phyloP scores from a whole-genome alignment of 2,113 vertebrate genomes.

The Pongo pygmaeus region DNA sequence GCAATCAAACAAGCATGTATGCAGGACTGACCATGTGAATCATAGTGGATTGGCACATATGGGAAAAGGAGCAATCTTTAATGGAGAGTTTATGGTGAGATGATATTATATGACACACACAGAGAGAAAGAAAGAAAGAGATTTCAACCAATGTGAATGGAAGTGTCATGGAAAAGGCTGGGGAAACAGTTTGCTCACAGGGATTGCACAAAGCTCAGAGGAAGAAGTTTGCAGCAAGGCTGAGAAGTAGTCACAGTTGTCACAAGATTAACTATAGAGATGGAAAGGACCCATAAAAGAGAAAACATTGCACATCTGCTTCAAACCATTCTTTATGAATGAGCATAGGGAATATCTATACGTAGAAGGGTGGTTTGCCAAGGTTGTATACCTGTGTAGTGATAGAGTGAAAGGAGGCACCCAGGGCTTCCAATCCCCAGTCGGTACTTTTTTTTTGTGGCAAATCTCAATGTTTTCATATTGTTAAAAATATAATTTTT shows the following conservation, averaged over 20 bases:
- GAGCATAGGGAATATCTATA: not conserved
- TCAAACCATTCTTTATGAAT: not conserved
- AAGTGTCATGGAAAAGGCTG: not conserved
- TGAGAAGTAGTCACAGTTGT: not conserved
- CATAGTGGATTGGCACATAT: not conserved
- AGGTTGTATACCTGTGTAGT: rapidly evolving
- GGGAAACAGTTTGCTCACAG: not conserved
- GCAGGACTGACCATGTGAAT: not conserved
- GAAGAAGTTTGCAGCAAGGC: not conserved
- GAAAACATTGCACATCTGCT: not conserved
- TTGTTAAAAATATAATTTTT: not conserved
- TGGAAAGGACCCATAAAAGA: not conserved
- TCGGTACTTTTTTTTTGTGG: not conserved
- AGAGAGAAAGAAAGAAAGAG: not conserved
- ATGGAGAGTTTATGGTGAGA: not conserved
- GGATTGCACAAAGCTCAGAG: not conserved
- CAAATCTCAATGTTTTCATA: not conserved
- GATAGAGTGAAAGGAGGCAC: no score
- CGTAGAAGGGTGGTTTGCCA: not conserved
- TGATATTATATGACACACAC: not conserved
- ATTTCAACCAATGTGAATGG: not conserved
- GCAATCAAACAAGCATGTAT: not conserved
- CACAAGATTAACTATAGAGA: not conserved
- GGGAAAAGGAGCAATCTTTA: not conserved
- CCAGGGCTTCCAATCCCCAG: not conserved